Evolutionary conservation across 2,888 invertebrate genomes (phyloP), one percentile per base, ranked within the genome.

Genomic region (Cantharis rustica): DNA sequence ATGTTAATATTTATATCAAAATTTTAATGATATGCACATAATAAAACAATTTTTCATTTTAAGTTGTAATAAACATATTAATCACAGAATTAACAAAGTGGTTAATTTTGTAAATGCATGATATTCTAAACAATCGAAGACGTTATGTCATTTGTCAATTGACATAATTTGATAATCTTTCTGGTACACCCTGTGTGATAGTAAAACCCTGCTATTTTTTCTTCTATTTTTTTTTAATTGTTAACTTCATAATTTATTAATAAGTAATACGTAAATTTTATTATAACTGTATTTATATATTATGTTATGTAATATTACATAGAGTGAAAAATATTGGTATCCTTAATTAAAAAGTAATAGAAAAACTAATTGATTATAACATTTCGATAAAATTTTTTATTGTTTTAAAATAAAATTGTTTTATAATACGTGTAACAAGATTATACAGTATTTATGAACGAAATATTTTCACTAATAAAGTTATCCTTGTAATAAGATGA

Each of bases 1-100:
- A 71, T 71, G 63, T 17, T 71, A 71, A 71, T 71, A 27, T 11
- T 11, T 27, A 23, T 15, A 71, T 26, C 62, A 26, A 64, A 69
- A 47, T 71, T 16, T 63, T 27, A 23, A 27, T 16, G 17, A 20
- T 15, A 71, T 71, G 63, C 63, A 64, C 64, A 71, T 71, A 62
- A 27, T 71, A 26, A 71, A 64, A n/a, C 13, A 64, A 10, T 31
- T 61, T n/a, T 66, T 47, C 47, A 47, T 47, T 47, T 47, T 47
- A n/a, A 47, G 2, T 47, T 47, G 47, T 47, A 47, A 47, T 47
- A 47, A 47, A 47, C n/a, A n/a, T n/a, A 47, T 47, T 47, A 47
- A 47, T 47, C 47, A 47, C n/a, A n/a, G 47, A 47, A n/a, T n/a
- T 47, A 47, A 47, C 47, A 47, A 47, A 47, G 47, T 47, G 47